A percentile compares a stretch with the other conserved stretches of the same genome.
Conservation (phyloP, 2,888 invertebrate species). For the Rotaria sp. region DNA sequence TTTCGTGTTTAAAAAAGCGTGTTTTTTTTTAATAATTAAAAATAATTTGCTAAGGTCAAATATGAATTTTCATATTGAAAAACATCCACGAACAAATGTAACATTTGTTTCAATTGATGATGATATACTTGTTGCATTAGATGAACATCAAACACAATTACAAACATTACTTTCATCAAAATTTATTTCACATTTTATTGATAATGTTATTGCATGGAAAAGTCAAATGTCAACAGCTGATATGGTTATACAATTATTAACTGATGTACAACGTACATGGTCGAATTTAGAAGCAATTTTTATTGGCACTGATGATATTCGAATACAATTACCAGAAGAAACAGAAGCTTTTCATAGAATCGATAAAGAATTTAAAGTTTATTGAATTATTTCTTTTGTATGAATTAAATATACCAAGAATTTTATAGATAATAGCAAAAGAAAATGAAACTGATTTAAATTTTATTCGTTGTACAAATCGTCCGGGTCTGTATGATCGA, state of each 20-base stretch:
- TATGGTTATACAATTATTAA: slow-evolving; percentile 66
- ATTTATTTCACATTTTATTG: slow-evolving; percentile 86
- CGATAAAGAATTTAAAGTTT: slow-evolving; percentile 73
- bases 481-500: slow-evolving; percentile 69
- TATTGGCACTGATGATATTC: slow-evolving; percentile 91
- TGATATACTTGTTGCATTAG: slow-evolving; percentile 87
- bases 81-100: slow-evolving; percentile 77
- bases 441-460: slow-evolving; percentile 72
- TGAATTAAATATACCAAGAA: not conserved
- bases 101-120: slow-evolving; percentile 79
- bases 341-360: slow-evolving; percentile 82
- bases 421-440: not conserved
- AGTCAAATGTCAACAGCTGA: slow-evolving; percentile 82
- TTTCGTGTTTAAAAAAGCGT: too few relatives aligned
- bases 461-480: slow-evolving; percentile 82
- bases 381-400: not conserved
- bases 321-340: slow-evolving; percentile 84
- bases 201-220: slow-evolving; percentile 89
- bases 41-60: slow-evolving; percentile 48
- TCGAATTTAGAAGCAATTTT: slow-evolving; percentile 92
- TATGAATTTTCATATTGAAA: slow-evolving; percentile 78
- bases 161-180: slow-evolving; percentile 96
- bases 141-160: slow-evolving; percentile 89
- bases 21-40: too few relatives aligned
- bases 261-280: slow-evolving; percentile 94